Conservation (phyloP, 2,888 invertebrate species). For the Candidula unifasciata region DNA sequence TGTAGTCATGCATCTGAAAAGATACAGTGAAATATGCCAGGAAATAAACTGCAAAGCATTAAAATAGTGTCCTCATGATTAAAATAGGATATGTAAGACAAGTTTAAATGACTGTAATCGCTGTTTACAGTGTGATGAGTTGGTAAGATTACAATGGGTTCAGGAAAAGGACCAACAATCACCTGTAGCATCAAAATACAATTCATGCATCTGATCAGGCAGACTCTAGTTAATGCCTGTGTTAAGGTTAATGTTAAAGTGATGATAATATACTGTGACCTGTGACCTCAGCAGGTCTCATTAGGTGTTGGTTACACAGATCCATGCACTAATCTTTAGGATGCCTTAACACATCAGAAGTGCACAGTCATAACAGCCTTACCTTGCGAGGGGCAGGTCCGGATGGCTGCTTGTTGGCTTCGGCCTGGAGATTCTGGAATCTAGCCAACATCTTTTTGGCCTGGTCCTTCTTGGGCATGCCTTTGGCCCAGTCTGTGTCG, state of each 20-base stretch:
- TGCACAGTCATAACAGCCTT: background rate
- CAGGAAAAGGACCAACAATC: no score
- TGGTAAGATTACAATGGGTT: no score
- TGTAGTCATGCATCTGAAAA: no score
- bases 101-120: background rate
- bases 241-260: background rate
- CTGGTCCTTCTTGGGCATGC: conserved; percentile 83
- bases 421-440: conserved; percentile 87
- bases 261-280: no score
- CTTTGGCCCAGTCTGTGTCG: conserved; percentile 72
- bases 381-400: conserved; percentile 58
- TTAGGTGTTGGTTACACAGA: background rate
- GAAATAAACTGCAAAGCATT: no score
- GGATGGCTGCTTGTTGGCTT: conserved; percentile 61
- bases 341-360: background rate
- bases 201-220: no score
- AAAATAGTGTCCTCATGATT: no score
- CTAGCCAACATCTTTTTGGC: conserved; percentile 88
- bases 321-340: background rate
- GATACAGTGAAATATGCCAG: no score
- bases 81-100: no score
- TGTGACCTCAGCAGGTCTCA: background rate
- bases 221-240: no score
- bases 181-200: no score
- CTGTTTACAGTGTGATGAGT: no score